These are phyloP conservation scores for Heliconius ismenius DNA, from an alignment of 2,888 invertebrate genomes.

Conservation along the genomic window DNA sequence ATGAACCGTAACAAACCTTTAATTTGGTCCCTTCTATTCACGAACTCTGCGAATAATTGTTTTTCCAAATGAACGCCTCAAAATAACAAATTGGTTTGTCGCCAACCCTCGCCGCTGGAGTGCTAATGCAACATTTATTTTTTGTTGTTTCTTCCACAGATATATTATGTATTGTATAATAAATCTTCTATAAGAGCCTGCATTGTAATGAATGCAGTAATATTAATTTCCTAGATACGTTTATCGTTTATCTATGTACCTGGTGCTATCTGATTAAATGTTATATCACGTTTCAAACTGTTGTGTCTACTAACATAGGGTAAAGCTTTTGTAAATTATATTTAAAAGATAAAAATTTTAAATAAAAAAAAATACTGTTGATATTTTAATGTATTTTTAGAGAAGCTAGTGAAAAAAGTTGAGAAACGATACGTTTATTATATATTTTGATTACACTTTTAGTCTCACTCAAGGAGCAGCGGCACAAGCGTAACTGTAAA, in stretches of 20 bases:
- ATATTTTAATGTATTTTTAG: background rate
- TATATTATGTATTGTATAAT: slow-evolving; percentile 29
- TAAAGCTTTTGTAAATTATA: slow-evolving; percentile 4
- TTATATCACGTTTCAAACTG: slow-evolving; percentile 3
- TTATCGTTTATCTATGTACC: background rate
- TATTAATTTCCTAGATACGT: slow-evolving; percentile 5
- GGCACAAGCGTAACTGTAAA: too few species aligned
- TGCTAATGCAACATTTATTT: slow-evolving; percentile 42
- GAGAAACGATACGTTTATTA: background rate
- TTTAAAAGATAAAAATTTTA: background rate
- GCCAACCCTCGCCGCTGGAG: slow-evolving; percentile 53
- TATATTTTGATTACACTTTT: background rate
- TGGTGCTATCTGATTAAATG: background rate
- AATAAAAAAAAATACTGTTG: background rate
- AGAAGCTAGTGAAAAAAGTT: background rate
- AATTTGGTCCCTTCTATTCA: slow-evolving; percentile 71
- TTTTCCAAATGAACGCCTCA: slow-evolving; percentile 78
- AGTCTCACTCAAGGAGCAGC: too few species aligned
- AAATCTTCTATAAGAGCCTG: slow-evolving; percentile 24
- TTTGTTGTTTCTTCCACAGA: slow-evolving; percentile 37
- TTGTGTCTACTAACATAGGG: background rate
- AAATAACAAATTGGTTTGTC: slow-evolving; percentile 78
- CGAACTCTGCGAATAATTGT: slow-evolving; percentile 66
- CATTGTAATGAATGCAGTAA: slow-evolving; percentile 10
- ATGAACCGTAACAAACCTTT: slow-evolving; percentile 69